phyloP scores from a whole-genome alignment of 2,797 vertebrate species.

The Microctenopoma stevenorrisi region DNA sequence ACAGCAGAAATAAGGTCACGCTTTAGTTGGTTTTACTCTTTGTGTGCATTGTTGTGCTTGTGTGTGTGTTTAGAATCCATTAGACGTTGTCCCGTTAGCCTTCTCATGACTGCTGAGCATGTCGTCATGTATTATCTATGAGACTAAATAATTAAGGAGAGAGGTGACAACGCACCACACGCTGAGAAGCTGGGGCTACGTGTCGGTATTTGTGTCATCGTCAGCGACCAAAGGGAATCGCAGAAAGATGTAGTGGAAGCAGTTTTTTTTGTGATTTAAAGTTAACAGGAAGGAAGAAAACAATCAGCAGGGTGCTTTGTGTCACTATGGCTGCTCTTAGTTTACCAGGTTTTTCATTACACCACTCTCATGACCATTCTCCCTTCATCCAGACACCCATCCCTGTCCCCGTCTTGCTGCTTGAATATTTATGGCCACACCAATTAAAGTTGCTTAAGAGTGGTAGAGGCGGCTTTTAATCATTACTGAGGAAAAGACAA shows the following conservation, averaged over 20 bases:
- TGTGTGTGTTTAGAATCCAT: constrained; percentile 68
- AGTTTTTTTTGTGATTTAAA: not conserved
- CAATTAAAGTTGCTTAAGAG: constrained; percentile 74
- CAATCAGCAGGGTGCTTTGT: constrained; percentile 1
- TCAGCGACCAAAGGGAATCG: constrained; percentile 41
- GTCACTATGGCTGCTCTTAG: constrained; percentile 8
- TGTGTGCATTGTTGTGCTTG: constrained; percentile 21
- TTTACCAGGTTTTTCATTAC: constrained; percentile 12
- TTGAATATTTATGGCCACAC: constrained; percentile 81
- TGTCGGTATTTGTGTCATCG: constrained; percentile 47
- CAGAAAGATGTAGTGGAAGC: constrained; percentile 3
- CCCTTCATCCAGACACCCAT: constrained; percentile 42
- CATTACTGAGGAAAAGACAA: constrained; percentile 53
- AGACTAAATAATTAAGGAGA: constrained; percentile 79
- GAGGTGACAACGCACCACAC: constrained; percentile 72
- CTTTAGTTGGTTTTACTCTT: constrained; percentile 36
- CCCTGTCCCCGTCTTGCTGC: constrained; percentile 58
- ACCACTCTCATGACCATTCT: constrained; percentile 16
- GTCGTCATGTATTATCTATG: constrained; percentile 81
- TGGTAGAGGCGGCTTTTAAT: constrained; percentile 64
- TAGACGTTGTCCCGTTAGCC: constrained; percentile 72
- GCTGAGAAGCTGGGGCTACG: constrained; percentile 66
- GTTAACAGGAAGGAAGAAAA: constrained; percentile 18
- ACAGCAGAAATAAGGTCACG: constrained; percentile 63
- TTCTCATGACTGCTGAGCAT: constrained; percentile 79